Evolutionary conservation across 2,113 vertebrate species (phyloP).

Genomic region (Ceyx cyanopectus): DNA sequence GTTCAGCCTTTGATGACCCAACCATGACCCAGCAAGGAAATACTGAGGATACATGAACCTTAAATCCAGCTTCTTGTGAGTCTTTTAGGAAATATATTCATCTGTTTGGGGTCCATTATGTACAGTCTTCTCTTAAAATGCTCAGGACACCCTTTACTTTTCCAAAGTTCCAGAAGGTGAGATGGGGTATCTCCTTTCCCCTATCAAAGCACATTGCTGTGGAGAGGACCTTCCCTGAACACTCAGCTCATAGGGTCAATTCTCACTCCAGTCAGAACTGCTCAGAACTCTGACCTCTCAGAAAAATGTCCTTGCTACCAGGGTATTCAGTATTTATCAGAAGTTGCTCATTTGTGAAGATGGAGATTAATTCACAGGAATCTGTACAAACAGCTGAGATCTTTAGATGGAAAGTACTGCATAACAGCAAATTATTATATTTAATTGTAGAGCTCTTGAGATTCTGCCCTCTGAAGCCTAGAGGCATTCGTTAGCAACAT

Average conservation of each 20-base stretch:
- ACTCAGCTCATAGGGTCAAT: neutral
- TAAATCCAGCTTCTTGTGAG: neutral
- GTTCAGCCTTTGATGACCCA: neutral
- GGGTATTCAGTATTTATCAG: neutral
- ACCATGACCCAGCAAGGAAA: neutral
- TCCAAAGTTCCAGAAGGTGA: neutral
- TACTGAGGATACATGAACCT: neutral
- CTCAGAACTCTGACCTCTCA: neutral
- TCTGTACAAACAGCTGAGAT: neutral
- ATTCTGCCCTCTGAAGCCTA: slow-evolving; percentile 50
- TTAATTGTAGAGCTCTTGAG: slow-evolving; percentile 55
- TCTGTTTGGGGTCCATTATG: neutral
- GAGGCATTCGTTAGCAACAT: slow-evolving; percentile 49
- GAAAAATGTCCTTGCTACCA: neutral
- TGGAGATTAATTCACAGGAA: neutral
- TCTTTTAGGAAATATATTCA: neutral
- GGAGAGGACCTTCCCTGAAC: neutral
- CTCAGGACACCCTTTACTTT: neutral
- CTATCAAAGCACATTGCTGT: neutral
- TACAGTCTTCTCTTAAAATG: neutral
- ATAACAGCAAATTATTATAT: slow-evolving; percentile 38
- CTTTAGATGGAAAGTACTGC: slow-evolving; percentile 9
- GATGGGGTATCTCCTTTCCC: neutral
- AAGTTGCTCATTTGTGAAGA: neutral
- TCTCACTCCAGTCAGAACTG: neutral